Conservation (phyloP, 2,888 invertebrate species). For the Seladonia tumulorum region DNA sequence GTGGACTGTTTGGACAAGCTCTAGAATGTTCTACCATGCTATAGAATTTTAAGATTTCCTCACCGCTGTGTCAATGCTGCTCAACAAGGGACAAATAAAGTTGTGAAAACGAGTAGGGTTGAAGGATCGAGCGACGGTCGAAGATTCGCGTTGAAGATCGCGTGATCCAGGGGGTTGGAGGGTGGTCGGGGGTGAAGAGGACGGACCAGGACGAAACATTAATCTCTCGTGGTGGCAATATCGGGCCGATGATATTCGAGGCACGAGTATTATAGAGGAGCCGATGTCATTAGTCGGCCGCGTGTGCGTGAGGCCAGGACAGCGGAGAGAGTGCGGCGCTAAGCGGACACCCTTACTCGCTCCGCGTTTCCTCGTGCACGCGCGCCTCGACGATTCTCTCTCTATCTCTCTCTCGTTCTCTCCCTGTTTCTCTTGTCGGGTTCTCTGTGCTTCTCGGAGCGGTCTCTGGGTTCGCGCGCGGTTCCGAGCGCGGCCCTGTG, state of each 20-base stretch:
- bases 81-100: not conserved
- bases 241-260: conserved; percentile 82
- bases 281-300: conserved; percentile 78
- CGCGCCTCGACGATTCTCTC: conserved; percentile 1
- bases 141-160: conserved; percentile 1
- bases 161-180: not conserved
- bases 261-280: conserved; percentile 81
- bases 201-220: conserved; percentile 78
- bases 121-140: not conserved
- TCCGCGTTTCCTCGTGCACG: conserved; percentile 32
- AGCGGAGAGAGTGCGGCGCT: conserved; percentile 38
- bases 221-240: conserved; percentile 83
- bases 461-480: conserved; percentile 45
- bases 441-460: conserved; percentile 70
- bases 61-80: not conserved
- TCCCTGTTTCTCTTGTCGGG: conserved; percentile 24
- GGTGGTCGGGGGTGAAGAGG: not conserved
- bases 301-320: conserved; percentile 63
- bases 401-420: not conserved
- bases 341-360: conserved; percentile 55
- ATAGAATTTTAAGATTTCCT: not conserved
- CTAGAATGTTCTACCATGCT: not conserved
- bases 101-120: not conserved
- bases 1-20: no score
- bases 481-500: conserved; percentile 68